Percentiles rank a stretch among this genome's conserved stretches.
Evolutionary conservation across 2,888 invertebrate species (phyloP).

Genomic region (Kuschelorhynchus macadamiae): DNA sequence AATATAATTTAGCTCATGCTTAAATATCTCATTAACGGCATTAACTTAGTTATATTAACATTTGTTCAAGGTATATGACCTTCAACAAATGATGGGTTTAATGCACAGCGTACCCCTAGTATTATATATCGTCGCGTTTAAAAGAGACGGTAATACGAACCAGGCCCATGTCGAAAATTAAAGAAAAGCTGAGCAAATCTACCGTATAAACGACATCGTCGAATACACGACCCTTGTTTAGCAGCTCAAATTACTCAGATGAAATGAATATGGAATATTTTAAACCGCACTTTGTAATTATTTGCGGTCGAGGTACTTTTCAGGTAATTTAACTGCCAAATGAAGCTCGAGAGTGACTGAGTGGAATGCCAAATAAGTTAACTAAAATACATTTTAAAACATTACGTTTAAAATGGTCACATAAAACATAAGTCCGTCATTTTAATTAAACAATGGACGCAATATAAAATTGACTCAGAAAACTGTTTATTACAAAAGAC

Average conservation of each 20-base stretch:
- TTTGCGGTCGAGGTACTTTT: conserved; percentile 56
- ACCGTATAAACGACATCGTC: conserved; percentile 63
- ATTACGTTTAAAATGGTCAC: too few species aligned
- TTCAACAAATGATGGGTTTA: neutral
- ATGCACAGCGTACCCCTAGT: conserved; percentile 42
- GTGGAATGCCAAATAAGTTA: conserved; percentile 24
- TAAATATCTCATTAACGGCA: too few species aligned
- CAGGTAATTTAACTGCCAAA: conserved; percentile 55
- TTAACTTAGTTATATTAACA: too few species aligned
- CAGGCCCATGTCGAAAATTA: conserved; percentile 63
- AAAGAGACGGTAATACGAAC: conserved; percentile 59
- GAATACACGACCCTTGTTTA: conserved; percentile 33
- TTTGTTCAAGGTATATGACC: too few species aligned
- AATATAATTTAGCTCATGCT: too few species aligned
- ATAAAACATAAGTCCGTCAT: too few species aligned
- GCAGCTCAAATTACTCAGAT: conserved; percentile 40
- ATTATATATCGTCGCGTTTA: conserved; percentile 56
- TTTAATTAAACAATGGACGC: too few species aligned
- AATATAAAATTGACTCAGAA: too few species aligned
- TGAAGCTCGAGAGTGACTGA: conserved; percentile 24
- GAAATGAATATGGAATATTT: conserved; percentile 48
- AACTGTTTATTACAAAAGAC: too few species aligned
- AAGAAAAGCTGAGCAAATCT: conserved; percentile 69
- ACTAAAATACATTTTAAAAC: neutral
- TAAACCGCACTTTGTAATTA: conserved; percentile 60